Base-by-base conservation (phyloP, 2,113 vertebrate species). In the Solea solea region DNA sequence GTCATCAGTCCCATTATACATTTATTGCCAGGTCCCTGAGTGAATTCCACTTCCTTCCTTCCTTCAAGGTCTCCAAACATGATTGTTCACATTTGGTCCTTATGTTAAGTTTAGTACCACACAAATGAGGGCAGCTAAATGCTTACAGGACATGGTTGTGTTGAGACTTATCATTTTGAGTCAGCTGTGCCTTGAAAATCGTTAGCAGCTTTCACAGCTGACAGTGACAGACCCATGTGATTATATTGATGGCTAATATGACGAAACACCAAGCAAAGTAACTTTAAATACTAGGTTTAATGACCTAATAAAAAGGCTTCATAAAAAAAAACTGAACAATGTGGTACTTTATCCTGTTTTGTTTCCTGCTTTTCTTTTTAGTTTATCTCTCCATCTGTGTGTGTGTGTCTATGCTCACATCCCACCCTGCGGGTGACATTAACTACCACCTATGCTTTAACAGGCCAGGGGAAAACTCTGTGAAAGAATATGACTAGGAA, bases 381-480 rank as follows among this genome's bases (percentile, higher is more conserved):
- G 53, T 56, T 52, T n/a, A 21, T 72, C 50, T 53, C 63, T 56
- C 50, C 11, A 11, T 64, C 64, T 46, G 46, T 62, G 4, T 27
- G 55, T 27, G 55, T 61, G 71, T 25, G 41, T 74, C 55, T 48
- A 28, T 21, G 64, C 69, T 80, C 46, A 42, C 61, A 77, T 68
- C 21, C 60, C 71, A 73, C 76, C 78, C 73, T 74, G 48, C 63
- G 59, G 61, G 34, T 84, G 78, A 78, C 83, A 79, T 86, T 81
- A 86, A 55, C 71, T 12, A n/a, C 64, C 70, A 56, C 73, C 72
- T 63, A 69, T 28, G 25, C 64, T 11, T 72, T 58, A 40, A 65
- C 64, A 65, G 52, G 56, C 69, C 70, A 51, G n/a, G 21, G 61
- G 83, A 66, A 86, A 84, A 80, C n/a, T 69, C 67, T 34, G 3